phyloP scores from a whole-genome alignment of 2,113 vertebrate species.

The Xenus cinereus region DNA sequence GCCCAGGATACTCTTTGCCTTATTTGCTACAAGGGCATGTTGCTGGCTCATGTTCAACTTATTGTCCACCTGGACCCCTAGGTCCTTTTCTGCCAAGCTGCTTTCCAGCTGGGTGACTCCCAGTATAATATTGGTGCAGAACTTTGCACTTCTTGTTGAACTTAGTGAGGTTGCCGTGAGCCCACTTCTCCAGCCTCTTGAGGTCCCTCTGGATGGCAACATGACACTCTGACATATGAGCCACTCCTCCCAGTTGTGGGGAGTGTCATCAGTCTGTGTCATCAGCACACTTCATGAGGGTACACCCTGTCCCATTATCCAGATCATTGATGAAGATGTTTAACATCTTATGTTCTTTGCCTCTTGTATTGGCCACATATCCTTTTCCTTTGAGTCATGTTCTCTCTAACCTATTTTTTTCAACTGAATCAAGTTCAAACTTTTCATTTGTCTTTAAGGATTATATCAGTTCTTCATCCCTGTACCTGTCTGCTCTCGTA shows the following conservation, averaged over 20 bases:
- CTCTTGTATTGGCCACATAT: background rate
- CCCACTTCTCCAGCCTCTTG: background rate
- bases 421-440: background rate
- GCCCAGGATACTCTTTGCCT: background rate
- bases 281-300: background rate
- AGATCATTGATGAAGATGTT: background rate
- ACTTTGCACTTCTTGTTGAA: background rate
- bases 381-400: background rate
- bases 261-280: background rate
- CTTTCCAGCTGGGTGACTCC: background rate
- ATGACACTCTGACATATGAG: background rate
- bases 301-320: background rate
- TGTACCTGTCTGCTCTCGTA: background rate
- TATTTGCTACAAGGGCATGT: background rate
- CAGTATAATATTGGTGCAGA: background rate
- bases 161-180: background rate
- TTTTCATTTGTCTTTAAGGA: background rate
- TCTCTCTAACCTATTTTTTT: background rate
- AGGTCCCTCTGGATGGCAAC: background rate
- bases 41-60: background rate
- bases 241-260: background rate
- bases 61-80: background rate
- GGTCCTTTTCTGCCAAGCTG: background rate
- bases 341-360: background rate
- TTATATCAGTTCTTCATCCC: background rate